Evolutionary conservation across 1,140 invertebrate species (phyloP), one percentile per base, ranked within the genome.

Genomic region (Mactra quadrangularis): DNA sequence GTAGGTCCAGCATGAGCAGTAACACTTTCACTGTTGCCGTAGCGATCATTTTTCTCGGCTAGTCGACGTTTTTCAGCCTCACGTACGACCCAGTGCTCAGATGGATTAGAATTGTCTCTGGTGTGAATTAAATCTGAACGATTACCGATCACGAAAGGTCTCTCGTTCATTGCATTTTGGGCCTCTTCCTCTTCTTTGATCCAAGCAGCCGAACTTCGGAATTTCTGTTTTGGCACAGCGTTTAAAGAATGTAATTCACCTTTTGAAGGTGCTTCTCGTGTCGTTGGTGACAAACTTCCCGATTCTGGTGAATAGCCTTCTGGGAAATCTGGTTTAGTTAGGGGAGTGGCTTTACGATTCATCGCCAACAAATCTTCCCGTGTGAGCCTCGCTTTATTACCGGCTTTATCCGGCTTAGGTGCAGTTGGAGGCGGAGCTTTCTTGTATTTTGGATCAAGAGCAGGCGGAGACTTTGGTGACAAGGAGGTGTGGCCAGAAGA

Each of bases 51-150:
- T 33, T 71, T 77, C n/a, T 88, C 83, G 15, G 87, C 89, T 17
- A 89, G 53, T 62, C 92, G 81, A 64, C 97, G 94, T 55, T 97
- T 96, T 91, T 99, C 98, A 0, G 97, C 97, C 93, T 99, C 97
- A 95, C 98, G 94, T 6, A 92, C 86, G 50, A 93, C 38, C 89
- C 92, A 93, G 72, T 92, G 90, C 50, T 90, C 87, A 72, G 89
- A 82, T 57, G 90, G 90, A 84, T 89, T 90, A 11, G 79, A 84
- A 72, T 82, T 83, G 75, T 87, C 72, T 45, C 62, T 72, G n/a
- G 47, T n/a, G 38, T 82, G 70, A 64, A 82, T 81, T 7, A 81
- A 19, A 68, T 81, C 77, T 50, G 77, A 71, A 50, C 77, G n/a
- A 15, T 81, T 81, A 31, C 77, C 77, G 45, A 81, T 81, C 38